These are phyloP conservation scores for Otocyon megalotis DNA, from an alignment of 2,113 vertebrate species.

Conservation along the genomic window DNA sequence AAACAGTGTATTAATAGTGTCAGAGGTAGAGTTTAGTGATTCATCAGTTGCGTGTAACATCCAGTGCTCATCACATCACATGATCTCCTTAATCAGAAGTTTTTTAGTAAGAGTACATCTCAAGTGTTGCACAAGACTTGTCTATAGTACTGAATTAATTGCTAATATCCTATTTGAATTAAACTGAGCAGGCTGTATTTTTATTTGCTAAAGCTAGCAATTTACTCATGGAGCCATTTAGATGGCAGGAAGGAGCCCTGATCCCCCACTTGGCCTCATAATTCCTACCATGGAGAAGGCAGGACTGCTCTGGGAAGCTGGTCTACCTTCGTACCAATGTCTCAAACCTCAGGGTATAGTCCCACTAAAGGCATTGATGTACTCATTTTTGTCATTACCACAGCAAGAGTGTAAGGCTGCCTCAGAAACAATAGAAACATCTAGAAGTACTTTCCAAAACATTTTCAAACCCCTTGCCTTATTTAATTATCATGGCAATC, in stretches of 20 bases:
- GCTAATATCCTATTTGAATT: not conserved
- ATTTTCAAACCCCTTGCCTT: not conserved
- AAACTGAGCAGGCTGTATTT: not conserved
- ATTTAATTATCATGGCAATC: not conserved
- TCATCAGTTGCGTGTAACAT: not conserved
- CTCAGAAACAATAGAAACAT: not conserved
- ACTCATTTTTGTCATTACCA: not conserved
- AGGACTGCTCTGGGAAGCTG: too few relatives aligned
- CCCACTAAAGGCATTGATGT: accelerated
- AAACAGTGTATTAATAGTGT: not conserved
- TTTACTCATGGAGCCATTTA: not conserved
- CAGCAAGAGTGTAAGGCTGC: not conserved
- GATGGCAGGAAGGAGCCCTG: not conserved
- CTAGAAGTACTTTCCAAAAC: not conserved
- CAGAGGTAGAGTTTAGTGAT: not conserved
- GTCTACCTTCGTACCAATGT: not conserved
- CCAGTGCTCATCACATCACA: not conserved
- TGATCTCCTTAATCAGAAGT: not conserved
- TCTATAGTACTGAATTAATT: not conserved
- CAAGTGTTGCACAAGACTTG: not conserved
- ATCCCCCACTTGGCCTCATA: not conserved
- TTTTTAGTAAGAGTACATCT: not conserved
- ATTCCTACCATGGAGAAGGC: too few relatives aligned
- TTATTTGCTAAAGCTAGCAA: not conserved
- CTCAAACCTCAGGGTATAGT: not conserved